A percentile compares a stretch with the other conserved stretches of the same genome.
Evolutionary conservation across 1,140 invertebrate species (phyloP).

Genomic region (Dinoponera quadriceps): DNA sequence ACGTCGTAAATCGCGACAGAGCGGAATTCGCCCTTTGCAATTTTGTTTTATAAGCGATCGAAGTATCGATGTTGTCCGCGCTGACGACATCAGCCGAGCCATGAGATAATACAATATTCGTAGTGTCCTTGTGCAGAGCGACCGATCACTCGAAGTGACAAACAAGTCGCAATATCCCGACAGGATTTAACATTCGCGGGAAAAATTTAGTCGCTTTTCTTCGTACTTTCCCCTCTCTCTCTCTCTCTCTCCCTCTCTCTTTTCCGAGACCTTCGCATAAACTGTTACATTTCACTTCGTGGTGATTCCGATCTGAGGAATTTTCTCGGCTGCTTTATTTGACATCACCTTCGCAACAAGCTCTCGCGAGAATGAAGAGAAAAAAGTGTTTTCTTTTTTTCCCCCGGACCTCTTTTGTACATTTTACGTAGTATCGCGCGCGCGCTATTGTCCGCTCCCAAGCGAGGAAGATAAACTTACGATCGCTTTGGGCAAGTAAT

Average conservation of each 20-base stretch:
- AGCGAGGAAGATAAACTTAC: not conserved
- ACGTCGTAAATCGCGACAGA: constrained; percentile 12
- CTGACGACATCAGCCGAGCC: constrained; percentile 4
- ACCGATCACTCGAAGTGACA: not conserved
- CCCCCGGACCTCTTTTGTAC: not conserved
- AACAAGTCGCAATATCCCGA: constrained; percentile 14
- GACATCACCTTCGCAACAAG: not conserved
- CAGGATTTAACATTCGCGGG: not conserved
- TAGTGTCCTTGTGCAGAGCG: not conserved
- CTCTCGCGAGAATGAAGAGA: not conserved
- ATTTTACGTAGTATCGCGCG: not conserved
- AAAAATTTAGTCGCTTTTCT: not conserved
- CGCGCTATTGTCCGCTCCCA: not conserved
- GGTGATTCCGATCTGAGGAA: not conserved
- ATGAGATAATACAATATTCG: constrained; percentile 34
- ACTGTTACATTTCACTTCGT: not conserved
- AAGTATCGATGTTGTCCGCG: constrained; percentile 8
- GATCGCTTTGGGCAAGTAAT: constrained; percentile 23
- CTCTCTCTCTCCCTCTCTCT: not conserved
- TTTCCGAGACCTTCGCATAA: not conserved
- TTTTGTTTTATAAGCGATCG: constrained; percentile 50
- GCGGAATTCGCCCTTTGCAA: constrained; percentile 28
- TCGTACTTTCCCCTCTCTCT: too few species aligned
- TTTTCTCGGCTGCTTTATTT: not conserved
- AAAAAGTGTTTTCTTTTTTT: not conserved